phyloP scores from a whole-genome alignment of 2,797 vertebrate species.

The Eptatretus atami region DNA sequence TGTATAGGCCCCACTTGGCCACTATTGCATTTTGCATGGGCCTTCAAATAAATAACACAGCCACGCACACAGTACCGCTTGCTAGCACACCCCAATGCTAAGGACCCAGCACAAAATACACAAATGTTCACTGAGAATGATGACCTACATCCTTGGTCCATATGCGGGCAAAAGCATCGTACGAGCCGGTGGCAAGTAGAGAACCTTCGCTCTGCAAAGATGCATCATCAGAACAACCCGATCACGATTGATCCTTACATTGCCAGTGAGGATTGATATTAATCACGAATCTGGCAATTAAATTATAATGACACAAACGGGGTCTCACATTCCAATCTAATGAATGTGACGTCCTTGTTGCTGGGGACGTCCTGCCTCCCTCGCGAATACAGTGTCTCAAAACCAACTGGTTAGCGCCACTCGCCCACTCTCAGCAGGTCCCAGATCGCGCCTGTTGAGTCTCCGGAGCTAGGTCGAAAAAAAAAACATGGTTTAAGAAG shows the following conservation, averaged over 20 bases:
- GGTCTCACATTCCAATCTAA: conserved; percentile 83
- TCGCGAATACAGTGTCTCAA: conserved; percentile 78
- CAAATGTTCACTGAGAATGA: conserved; percentile 4
- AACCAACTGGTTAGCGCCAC: conserved; percentile 57
- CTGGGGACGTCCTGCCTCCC: conserved; percentile 74
- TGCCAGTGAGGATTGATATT: no score
- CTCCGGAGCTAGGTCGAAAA: conserved; percentile 29
- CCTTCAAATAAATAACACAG: no score
- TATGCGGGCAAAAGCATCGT: conserved; percentile 79
- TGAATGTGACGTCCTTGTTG: conserved; percentile 88
- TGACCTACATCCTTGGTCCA: conserved; percentile 68
- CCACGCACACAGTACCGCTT: no score
- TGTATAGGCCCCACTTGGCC: no score
- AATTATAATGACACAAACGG: not conserved
- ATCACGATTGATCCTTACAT: no score
- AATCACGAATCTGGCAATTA: no score
- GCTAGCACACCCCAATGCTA: no score
- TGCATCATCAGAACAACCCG: no score
- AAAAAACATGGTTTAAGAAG: not conserved
- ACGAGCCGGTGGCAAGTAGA: conserved; percentile 72
- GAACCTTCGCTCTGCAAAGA: conserved; percentile 45
- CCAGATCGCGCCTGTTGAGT: conserved; percentile 80
- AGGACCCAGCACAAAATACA: no score
- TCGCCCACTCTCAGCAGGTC: conserved; percentile 58
- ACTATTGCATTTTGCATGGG: no score